Evolutionary conservation across 2,888 invertebrate species (phyloP), one percentile per base, ranked within the genome.

Genomic region (Scaeva pyrastri): DNA sequence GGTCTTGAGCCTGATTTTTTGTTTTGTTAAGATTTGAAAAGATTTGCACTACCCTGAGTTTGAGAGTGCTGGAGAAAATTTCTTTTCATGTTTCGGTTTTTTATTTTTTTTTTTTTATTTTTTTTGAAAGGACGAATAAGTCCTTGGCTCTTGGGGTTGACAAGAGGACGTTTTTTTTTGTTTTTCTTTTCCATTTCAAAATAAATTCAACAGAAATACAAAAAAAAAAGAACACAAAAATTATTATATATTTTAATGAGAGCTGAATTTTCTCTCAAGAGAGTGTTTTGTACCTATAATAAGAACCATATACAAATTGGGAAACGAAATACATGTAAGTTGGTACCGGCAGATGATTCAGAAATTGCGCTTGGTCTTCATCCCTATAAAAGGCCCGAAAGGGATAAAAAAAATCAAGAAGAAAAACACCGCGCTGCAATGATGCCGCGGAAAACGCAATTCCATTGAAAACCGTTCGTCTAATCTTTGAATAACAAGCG

Each of bases 171-270:
- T 45, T 16, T 16, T 23, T 64, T 26, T 23, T 64, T 45, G 52
- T 66, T 48, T 75, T 14, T 21, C n/a, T 72, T 76, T 68, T 41
- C 68, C 76, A 66, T 36, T 66, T 52, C 14, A 31, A 60, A 41
- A 21, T 41, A 4, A 31, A n/a, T n/a, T n/a, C n/a, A n/a, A n/a
- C n/a, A n/a, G n/a, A n/a, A n/a, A n/a, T n/a, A n/a, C 2, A 10
- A 26, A 23, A 45, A 64, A 58, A 56, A 64, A 71, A 21, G 41
- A n/a, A n/a, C n/a, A n/a, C n/a, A n/a, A 5, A 31, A 2, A 8
- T 31, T 31, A 31, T 66, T 75, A 74, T 84, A 70, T 70, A 80
- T 85, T 76, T 85, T 80, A 85, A 85, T 85, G 80, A 85, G 85
- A 72, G 73, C 16, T 39, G 31, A 36, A 36, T 64, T 72, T 12